Base-by-base conservation (phyloP, 2,113 vertebrate genomes). In the Lepus timidus region DNA sequence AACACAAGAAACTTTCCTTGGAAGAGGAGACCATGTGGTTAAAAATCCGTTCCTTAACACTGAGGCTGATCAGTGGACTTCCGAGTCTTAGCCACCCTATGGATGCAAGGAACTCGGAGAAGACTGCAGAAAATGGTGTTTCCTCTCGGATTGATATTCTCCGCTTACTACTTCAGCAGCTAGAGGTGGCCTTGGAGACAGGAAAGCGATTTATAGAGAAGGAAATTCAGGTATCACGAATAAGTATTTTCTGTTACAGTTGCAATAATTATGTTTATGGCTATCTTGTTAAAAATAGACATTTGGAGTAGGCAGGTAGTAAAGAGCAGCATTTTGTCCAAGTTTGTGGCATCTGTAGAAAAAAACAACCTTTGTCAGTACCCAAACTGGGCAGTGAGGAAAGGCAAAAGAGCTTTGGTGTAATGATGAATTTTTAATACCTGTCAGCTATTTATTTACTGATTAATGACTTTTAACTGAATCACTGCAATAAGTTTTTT, bases 11-110 rank as follows among this genome's bases (percentile, higher is more conserved):
- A 75, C 98, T 97, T 49, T 99, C 99, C 17, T 95, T 99, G 70
- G 99, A 99, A 94, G 99, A 99, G 71, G 99, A 99, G 94, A 98
- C 98, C 0, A 92, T 99, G 80, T 99, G 99, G 99, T 93, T 99
- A 95, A 98, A 98, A 97, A 98, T 99, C 88, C 99, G 99, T 3
- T 99, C 99, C 13, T 97, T 99, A 44, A 99, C 99, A 0, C 95
- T 99, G 64, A 99, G 99, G 97, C 97, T 99, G 88, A 97, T 99
- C 67, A 98, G 99, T 65, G 98, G 98, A 0, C 91, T 99, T 92
- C 98, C 99, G 0, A 95, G 96, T 8, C 98, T 99, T 2, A 98
- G 98, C 81, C 99, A 99, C 96, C 20, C 98, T 0, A 82, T 98
- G 20, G 98, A 99, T 62, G 98, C 98, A 33, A 99, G 98, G 85